Evolutionary conservation across 2,113 vertebrate genomes (phyloP).

Genomic region (Lethenteron reissneri): DNA sequence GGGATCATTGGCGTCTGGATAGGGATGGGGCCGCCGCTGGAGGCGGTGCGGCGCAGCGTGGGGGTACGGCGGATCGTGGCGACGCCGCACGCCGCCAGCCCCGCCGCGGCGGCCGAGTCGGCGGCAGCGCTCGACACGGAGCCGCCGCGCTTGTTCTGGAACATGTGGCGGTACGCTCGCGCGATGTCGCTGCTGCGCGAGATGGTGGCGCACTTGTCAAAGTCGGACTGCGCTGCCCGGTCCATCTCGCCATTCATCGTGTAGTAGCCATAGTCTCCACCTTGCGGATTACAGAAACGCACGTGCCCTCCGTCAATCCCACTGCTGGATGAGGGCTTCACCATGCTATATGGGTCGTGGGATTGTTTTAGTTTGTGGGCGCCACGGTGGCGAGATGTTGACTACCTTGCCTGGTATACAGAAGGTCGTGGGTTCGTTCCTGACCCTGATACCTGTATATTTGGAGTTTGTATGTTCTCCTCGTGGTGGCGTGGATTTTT

Average conservation of each 20-base stretch:
- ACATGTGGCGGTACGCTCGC: slow-evolving; percentile 1
- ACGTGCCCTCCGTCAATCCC: too few species aligned
- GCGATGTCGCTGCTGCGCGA: slow-evolving; percentile 5
- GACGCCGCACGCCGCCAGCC: background rate
- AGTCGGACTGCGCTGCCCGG: background rate
- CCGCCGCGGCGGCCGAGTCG: background rate
- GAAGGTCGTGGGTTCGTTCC: too few species aligned
- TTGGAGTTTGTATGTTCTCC: too few species aligned
- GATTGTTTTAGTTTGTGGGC: too few species aligned
- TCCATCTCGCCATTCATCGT: background rate
- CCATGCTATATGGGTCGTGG: too few species aligned
- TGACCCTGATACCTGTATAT: too few species aligned
- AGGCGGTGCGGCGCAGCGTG: background rate
- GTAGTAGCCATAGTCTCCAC: too few species aligned
- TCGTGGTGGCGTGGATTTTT: too few species aligned
- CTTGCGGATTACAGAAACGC: too few species aligned
- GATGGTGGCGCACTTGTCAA: slow-evolving; percentile 5
- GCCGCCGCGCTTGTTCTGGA: slow-evolving; percentile 3
- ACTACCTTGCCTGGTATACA: too few species aligned
- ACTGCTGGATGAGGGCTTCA: too few species aligned
- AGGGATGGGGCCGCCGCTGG: slow-evolving; percentile 3
- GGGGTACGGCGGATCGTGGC: slow-evolving; percentile 3
- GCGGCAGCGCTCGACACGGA: background rate
- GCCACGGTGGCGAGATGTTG: too few species aligned
- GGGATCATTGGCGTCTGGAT: slow-evolving; percentile 6